Conservation (phyloP, 2,888 invertebrate species). For the Spodoptera littoralis region DNA sequence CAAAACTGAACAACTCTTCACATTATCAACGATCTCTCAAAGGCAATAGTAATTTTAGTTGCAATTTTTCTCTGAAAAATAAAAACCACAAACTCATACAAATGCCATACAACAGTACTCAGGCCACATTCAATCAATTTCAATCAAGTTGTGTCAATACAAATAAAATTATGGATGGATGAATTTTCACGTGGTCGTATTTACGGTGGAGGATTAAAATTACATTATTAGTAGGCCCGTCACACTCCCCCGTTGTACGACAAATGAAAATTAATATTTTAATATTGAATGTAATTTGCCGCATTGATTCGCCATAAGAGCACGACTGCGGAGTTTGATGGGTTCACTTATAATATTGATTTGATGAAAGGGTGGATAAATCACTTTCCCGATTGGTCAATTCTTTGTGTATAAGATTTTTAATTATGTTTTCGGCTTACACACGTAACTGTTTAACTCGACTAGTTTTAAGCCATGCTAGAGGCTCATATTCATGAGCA, state of each 20-base stretch:
- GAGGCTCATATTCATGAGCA: too few relatives aligned
- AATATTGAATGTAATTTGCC: slow-evolving; percentile 14
- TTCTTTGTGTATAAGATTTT: too few relatives aligned
- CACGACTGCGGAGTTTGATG: background rate
- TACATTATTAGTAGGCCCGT: slow-evolving; percentile 36
- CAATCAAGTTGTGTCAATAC: slow-evolving; percentile 59
- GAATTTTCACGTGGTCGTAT: slow-evolving; percentile 54
- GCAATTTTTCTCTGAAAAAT: slow-evolving; percentile 40
- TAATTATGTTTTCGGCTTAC: too few relatives aligned
- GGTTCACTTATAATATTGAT: background rate
- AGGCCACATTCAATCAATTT: slow-evolving; percentile 54
- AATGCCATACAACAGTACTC: slow-evolving; percentile 56
- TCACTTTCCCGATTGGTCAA: too few relatives aligned
- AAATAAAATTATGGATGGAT: slow-evolving; percentile 51
- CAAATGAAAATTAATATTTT: slow-evolving; percentile 42
- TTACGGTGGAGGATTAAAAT: slow-evolving; percentile 50
- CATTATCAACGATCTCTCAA: slow-evolving; percentile 27
- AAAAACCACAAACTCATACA: slow-evolving; percentile 60
- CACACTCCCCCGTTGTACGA: slow-evolving; percentile 13
- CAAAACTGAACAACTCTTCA: slow-evolving; percentile 28
- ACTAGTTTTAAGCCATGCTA: too few relatives aligned
- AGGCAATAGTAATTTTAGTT: slow-evolving; percentile 42
- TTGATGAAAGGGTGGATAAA: too few relatives aligned
- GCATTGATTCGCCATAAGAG: slow-evolving; percentile 7
- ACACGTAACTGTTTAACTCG: too few relatives aligned